Evolutionary conservation across 2,113 vertebrate genomes (phyloP).

Genomic region (Polypterus senegalus): DNA sequence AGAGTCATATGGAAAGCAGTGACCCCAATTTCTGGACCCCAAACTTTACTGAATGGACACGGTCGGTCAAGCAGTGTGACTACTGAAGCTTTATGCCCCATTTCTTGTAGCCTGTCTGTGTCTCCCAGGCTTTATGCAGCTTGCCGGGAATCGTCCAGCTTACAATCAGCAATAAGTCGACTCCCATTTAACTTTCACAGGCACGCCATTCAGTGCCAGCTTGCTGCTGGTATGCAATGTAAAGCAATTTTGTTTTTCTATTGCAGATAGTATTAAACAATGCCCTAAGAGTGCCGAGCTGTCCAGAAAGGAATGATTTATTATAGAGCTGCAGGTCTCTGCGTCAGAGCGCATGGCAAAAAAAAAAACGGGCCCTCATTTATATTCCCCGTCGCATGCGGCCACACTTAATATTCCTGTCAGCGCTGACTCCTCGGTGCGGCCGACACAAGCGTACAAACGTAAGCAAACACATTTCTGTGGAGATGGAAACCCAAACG

Average conservation of each 20-base stretch:
- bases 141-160: slow-evolving; percentile 29
- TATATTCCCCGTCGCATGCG: slow-evolving; percentile 68
- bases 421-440: slow-evolving; percentile 43
- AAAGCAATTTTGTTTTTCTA: slow-evolving; percentile 59
- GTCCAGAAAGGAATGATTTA: slow-evolving; percentile 69
- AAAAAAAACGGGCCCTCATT: slow-evolving; percentile 51
- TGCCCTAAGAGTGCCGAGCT: slow-evolving; percentile 57
- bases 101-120: no score
- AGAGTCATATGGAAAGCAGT: no score
- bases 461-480: slow-evolving; percentile 54
- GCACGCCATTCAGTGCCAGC: slow-evolving; percentile 34
- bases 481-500: slow-evolving; percentile 33
- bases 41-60: no score
- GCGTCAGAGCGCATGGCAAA: slow-evolving; percentile 55
- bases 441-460: slow-evolving; percentile 52
- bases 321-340: slow-evolving; percentile 61
- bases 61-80: no score
- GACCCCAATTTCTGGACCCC: no score
- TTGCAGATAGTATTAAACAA: slow-evolving; percentile 70
- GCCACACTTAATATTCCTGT: slow-evolving; percentile 68
- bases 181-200: slow-evolving; percentile 52
- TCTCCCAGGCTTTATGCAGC: no score
- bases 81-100: no score
- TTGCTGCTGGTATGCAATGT: slow-evolving; percentile 41
- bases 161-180: slow-evolving; percentile 63